phyloP scores from a whole-genome alignment of 2,888 invertebrate genomes.

The Magallana nippona region DNA sequence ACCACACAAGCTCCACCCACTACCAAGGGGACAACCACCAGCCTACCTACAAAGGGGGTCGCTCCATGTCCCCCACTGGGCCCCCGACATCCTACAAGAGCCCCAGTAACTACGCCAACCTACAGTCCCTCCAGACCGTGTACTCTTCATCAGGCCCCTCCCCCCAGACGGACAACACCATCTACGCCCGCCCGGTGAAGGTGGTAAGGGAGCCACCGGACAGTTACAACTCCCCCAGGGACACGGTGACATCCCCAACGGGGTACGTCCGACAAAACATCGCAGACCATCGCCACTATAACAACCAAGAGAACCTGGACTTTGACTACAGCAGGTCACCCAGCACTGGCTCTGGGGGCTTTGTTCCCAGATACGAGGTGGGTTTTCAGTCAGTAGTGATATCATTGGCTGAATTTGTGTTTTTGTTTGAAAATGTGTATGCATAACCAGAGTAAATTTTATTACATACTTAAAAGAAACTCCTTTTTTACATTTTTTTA shows the following conservation, averaged over 20 bases:
- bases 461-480: too few relatives aligned
- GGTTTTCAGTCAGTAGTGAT: not conserved
- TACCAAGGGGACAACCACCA: constrained; percentile 43
- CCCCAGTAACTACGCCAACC: constrained; percentile 67
- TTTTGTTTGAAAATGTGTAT: not conserved
- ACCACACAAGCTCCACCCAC: constrained; percentile 19
- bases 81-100: constrained; percentile 54
- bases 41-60: constrained; percentile 38
- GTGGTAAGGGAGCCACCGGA: constrained; percentile 34
- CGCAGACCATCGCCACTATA: constrained; percentile 31
- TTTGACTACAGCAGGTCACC: not conserved
- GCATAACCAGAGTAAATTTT: too few relatives aligned
- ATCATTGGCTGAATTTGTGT: not conserved
- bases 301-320: not conserved
- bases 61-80: constrained; percentile 46
- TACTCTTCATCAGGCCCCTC: constrained; percentile 55
- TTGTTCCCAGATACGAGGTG: constrained; percentile 51
- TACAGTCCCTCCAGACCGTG: constrained; percentile 50
- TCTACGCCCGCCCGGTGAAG: constrained; percentile 45
- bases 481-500: too few relatives aligned
- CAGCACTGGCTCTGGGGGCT: constrained; percentile 42
- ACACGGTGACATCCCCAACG: not conserved
- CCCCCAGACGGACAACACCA: constrained; percentile 43
- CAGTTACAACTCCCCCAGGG: not conserved
- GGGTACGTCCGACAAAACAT: constrained; percentile 35